Evolutionary conservation across 2,797 vertebrate species (phyloP), one percentile per base, ranked within the genome.

Genomic region (Oreochromis mossambicus): DNA sequence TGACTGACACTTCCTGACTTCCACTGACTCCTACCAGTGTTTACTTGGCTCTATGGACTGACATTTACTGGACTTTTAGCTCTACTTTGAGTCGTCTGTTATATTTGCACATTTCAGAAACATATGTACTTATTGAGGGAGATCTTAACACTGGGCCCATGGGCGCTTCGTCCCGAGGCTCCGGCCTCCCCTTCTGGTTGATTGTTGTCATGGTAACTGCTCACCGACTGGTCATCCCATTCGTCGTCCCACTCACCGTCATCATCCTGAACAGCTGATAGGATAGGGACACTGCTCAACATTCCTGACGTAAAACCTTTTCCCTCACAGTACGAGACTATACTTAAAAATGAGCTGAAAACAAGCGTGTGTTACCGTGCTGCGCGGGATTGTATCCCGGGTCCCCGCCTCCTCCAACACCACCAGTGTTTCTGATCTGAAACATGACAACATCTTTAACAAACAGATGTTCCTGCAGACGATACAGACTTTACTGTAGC

Each of bases 211-310:
- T 95, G 95, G 83, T 96, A 97, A 83, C 94, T 94, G 2, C 95
- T 93, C 1, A 95, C 41, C 1, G 97, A 96, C 88, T 96, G 97
- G 85, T 98, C 97, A 21, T 98, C 97, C 96, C 97, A 98, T 32
- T 98, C 97, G 78, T 98, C 97, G 2, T 98, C 98, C 97, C 97
- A 98, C 34, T 98, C 89, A 1, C 70, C 58, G 0, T 91, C 97
- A 68, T 98, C 97, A 92, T 80, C 96, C 91, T 97, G 89, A 5
- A 4, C 76, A 51, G 54, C 77, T 51, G 21, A 73, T 68, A 58
- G 34, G 21, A 73, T 68, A 58, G 34, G 61, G 66, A 84, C 43
- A 73, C 63, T 36, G 32, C 58, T 68, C 7, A 3, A 21, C 61
- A 68, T 21, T 41, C 61, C 36, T 38, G 61, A 68, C 1, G n/a